These are phyloP conservation scores for Lamprotornis superbus DNA, from an alignment of 2,113 vertebrate genomes.

Conservation along the genomic window DNA sequence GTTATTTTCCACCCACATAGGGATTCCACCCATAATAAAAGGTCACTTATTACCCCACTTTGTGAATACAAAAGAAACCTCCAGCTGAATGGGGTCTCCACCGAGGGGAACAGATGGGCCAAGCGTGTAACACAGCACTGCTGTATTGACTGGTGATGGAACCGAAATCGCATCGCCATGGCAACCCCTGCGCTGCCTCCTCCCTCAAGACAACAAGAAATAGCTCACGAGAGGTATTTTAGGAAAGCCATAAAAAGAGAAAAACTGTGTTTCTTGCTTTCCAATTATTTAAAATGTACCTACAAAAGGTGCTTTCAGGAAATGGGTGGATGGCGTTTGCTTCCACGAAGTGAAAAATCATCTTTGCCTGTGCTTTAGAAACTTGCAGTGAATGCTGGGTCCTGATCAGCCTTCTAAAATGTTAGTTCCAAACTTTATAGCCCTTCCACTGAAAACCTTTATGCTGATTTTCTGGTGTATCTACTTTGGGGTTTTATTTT, in stretches of 20 bases:
- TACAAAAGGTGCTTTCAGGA: not conserved
- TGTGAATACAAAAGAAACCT: constrained; percentile 35
- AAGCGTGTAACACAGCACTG: not conserved
- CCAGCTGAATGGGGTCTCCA: constrained; percentile 45
- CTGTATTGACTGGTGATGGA: constrained; percentile 57
- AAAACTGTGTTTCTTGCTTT: constrained; percentile 5
- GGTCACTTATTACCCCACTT: constrained; percentile 32
- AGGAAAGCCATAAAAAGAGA: constrained; percentile 11
- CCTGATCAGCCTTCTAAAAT: not conserved
- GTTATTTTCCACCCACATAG: not conserved
- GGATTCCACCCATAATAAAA: not conserved
- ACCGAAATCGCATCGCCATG: constrained; percentile 5
- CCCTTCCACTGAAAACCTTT: not conserved
- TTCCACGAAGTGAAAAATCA: not conserved
- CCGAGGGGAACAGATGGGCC: constrained; percentile 54
- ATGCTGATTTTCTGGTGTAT: not conserved
- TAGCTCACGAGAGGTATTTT: constrained; percentile 57
- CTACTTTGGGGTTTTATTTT: not conserved
- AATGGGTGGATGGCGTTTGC: not conserved
- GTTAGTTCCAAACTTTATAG: constrained; percentile 13
- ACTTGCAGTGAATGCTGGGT: not conserved
- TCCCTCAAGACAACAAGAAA: constrained; percentile 33
- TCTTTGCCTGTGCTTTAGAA: not conserved
- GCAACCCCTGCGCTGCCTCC: constrained; percentile 34
- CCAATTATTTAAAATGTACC: constrained; percentile 20